A percentile compares a stretch with the other conserved stretches of the same genome.
Evolutionary conservation across 2,888 invertebrate genomes (phyloP).

Genomic region (Capitulum mitella): DNA sequence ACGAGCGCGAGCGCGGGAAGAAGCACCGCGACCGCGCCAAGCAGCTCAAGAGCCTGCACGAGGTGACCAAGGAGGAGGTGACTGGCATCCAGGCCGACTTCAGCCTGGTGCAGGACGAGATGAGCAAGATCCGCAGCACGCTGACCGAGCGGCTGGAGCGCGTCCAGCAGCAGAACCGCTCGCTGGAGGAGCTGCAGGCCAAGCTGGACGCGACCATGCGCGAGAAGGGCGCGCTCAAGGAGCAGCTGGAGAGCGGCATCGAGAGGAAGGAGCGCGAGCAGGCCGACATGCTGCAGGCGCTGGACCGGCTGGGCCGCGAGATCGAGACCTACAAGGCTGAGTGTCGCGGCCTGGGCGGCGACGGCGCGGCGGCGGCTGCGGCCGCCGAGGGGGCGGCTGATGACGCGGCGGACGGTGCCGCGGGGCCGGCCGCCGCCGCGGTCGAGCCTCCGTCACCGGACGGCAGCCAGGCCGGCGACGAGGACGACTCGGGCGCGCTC

Average conservation of each 20-base stretch:
- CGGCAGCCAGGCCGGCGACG: not conserved
- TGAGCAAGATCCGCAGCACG: not conserved
- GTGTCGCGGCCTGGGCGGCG: not conserved
- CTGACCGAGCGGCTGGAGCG: not conserved
- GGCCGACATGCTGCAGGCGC: not conserved
- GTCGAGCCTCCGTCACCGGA: not conserved
- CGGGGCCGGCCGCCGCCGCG: not conserved
- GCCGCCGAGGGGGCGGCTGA: not conserved
- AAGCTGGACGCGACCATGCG: not conserved
- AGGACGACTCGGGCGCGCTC: not conserved
- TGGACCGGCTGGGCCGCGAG: not conserved
- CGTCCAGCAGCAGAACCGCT: not conserved
- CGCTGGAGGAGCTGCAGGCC: not conserved
- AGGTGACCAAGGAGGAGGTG: not conserved
- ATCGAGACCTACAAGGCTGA: conserved; percentile 1
- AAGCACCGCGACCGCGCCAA: conserved; percentile 1
- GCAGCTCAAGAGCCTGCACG: not conserved
- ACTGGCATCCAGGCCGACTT: conserved; percentile 2
- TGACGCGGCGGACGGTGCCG: not conserved
- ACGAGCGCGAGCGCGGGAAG: not conserved
- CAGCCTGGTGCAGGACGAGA: not conserved
- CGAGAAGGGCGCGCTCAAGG: not conserved
- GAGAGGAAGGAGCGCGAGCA: conserved; percentile 6
- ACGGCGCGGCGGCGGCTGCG: not conserved
- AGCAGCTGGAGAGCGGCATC: conserved; percentile 9